Conservation (phyloP, 2,888 invertebrate species). For the Salpingus planirostris region DNA sequence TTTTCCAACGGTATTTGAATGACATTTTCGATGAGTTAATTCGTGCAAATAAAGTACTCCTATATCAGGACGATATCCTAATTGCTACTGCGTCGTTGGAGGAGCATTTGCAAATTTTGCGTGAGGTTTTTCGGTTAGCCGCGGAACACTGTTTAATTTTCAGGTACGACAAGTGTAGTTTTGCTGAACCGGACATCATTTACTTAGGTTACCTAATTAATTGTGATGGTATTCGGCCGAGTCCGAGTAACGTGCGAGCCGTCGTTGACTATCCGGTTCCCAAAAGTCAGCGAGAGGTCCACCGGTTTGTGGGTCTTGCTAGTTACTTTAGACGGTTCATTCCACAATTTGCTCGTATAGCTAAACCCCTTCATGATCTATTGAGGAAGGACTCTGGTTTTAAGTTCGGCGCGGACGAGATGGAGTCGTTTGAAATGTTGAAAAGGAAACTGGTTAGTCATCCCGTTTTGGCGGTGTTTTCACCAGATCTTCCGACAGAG, state of each 20-base stretch:
- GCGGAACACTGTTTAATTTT: neutral
- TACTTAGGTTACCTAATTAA: neutral
- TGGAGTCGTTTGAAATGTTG: neutral
- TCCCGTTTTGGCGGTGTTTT: neutral
- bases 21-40: constrained; percentile 2
- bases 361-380: neutral
- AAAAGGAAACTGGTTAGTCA: neutral
- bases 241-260: neutral
- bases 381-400: neutral
- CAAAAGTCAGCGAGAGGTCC: neutral
- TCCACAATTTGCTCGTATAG: neutral
- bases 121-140: neutral
- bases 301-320: neutral
- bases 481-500: constrained; percentile 25
- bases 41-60: constrained; percentile 1
- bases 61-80: constrained; percentile 10
- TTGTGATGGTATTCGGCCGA: neutral
- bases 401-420: neutral
- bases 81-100: constrained; percentile 2
- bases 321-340: neutral
- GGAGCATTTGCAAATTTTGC: neutral
- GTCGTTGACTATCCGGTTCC: neutral
- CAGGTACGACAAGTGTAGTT: neutral
- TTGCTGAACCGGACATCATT: neutral
- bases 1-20: constrained; percentile 12